Percentiles rank a stretch among this genome's conserved stretches.
Evolutionary conservation across 2,888 invertebrate genomes (phyloP).

Genomic region (Latheticus oryzae): DNA sequence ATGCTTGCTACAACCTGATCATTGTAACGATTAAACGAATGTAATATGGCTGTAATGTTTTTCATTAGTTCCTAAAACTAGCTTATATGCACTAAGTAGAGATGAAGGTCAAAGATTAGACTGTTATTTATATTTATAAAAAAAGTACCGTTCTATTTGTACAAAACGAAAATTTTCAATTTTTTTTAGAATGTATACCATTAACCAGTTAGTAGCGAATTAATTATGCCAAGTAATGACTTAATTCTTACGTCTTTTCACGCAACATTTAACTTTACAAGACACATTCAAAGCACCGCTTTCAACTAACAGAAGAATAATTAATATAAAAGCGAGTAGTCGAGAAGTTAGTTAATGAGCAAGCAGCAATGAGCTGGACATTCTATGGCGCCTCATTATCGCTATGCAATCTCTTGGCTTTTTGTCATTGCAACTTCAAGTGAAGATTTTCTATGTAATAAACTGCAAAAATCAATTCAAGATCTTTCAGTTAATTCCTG

Average conservation of each 20-base stretch:
- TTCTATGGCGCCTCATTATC: slow-evolving; percentile 45
- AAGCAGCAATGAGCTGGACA: slow-evolving; percentile 39
- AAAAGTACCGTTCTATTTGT: slow-evolving; percentile 5
- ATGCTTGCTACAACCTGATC: slow-evolving; percentile 44
- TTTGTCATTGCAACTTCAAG: slow-evolving; percentile 27
- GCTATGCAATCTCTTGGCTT: slow-evolving; percentile 36
- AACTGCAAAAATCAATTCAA: slow-evolving; percentile 18
- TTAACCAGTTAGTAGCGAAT: slow-evolving; percentile 39
- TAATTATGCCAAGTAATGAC: slow-evolving; percentile 45
- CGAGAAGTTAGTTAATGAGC: slow-evolving; percentile 44
- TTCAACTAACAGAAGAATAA: slow-evolving; percentile 45
- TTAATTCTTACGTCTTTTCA: slow-evolving; percentile 48
- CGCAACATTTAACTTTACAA: slow-evolving; percentile 48
- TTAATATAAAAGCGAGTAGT: slow-evolving; percentile 46
- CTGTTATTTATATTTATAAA: slow-evolving; percentile 40
- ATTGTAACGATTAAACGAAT: slow-evolving; percentile 47
- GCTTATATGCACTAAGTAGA: slow-evolving; percentile 37
- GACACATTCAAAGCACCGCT: slow-evolving; percentile 35
- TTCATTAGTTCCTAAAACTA: slow-evolving; percentile 48
- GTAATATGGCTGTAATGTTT: slow-evolving; percentile 48
- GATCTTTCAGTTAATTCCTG: slow-evolving; percentile 25
- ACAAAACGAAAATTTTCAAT: too few relatives aligned
- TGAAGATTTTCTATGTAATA: slow-evolving; percentile 20
- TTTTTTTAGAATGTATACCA: too few relatives aligned
- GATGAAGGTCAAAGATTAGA: slow-evolving; percentile 44